A percentile compares a stretch with the other conserved stretches of the same genome.
These are phyloP conservation scores for Volucella inflata DNA, from an alignment of 2,888 invertebrate genomes.

Conservation along the genomic window DNA sequence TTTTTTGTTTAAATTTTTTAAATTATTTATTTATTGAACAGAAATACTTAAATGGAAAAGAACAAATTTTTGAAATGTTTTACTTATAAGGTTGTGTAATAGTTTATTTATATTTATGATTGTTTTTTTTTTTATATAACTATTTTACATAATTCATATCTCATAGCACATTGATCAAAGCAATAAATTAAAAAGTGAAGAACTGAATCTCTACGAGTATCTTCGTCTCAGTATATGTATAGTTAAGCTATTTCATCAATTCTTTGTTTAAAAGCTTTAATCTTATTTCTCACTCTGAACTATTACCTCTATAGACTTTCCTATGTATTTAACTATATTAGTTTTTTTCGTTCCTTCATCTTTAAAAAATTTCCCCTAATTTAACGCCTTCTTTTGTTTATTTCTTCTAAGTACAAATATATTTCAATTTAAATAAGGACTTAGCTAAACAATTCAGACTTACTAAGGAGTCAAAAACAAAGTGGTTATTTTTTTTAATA, in stretches of 20 bases:
- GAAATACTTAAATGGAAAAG: constrained; percentile 18
- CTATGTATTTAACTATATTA: constrained; percentile 51
- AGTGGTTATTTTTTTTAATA: constrained; percentile 36
- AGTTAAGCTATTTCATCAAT: constrained; percentile 27
- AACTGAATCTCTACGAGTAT: too few species aligned
- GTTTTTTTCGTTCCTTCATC: constrained; percentile 26
- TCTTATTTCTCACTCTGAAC: constrained; percentile 28
- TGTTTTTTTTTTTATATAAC: too few species aligned
- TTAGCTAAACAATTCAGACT: constrained; percentile 47
- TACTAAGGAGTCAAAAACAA: constrained; percentile 42
- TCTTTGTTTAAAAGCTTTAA: constrained; percentile 37
- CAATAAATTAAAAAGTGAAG: not conserved
- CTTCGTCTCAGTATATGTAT: constrained; percentile 34
- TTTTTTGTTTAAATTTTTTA: not conserved
- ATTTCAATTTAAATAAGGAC: constrained; percentile 44
- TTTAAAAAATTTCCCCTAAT: constrained; percentile 21
- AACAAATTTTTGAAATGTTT: constrained; percentile 35
- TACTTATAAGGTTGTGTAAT: constrained; percentile 49
- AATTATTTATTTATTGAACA: constrained; percentile 55
- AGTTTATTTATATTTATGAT: constrained; percentile 24
- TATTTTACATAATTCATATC: not conserved
- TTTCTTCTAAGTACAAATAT: constrained; percentile 68
- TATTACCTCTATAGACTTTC: constrained; percentile 21
- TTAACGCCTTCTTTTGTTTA: constrained; percentile 36
- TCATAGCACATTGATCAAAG: constrained; percentile 13